phyloP scores from a whole-genome alignment of 2,888 invertebrate species.

The Tipula confusa region DNA sequence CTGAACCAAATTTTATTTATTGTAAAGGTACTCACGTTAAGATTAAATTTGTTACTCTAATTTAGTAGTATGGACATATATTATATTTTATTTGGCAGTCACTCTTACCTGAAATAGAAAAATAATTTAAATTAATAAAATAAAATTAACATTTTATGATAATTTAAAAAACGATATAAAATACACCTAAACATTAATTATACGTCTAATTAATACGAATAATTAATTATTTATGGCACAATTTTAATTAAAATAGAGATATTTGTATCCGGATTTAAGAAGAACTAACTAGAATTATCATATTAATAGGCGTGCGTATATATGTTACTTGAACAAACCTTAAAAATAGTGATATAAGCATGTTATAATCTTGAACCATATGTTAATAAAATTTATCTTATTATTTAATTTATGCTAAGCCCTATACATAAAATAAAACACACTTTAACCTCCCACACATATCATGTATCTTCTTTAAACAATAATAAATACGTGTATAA shows the following conservation, averaged over 20 bases:
- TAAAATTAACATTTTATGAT: background rate
- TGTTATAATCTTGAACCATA: background rate
- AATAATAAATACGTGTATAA: background rate
- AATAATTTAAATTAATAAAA: background rate
- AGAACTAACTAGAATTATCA: background rate
- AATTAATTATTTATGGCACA: background rate
- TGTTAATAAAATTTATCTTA: background rate
- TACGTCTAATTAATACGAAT: background rate
- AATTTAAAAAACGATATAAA: background rate
- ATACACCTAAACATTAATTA: background rate
- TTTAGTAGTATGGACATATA: too few species aligned
- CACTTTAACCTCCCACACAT: background rate
- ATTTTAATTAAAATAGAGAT: background rate
- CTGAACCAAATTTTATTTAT: too few species aligned
- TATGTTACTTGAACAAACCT: background rate
- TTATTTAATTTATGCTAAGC: slow-evolving; percentile 25
- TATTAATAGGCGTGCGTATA: background rate
- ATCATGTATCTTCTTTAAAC: background rate
- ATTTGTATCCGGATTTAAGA: background rate
- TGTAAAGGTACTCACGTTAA: too few species aligned
- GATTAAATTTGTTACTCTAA: too few species aligned
- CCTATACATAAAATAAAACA: background rate
- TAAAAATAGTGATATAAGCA: background rate
- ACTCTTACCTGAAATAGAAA: background rate
- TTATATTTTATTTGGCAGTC: too few species aligned